Evolutionary conservation across 2,113 vertebrate genomes (phyloP), one percentile per base, ranked within the genome.

Genomic region (Potamarius usumacintae): DNA sequence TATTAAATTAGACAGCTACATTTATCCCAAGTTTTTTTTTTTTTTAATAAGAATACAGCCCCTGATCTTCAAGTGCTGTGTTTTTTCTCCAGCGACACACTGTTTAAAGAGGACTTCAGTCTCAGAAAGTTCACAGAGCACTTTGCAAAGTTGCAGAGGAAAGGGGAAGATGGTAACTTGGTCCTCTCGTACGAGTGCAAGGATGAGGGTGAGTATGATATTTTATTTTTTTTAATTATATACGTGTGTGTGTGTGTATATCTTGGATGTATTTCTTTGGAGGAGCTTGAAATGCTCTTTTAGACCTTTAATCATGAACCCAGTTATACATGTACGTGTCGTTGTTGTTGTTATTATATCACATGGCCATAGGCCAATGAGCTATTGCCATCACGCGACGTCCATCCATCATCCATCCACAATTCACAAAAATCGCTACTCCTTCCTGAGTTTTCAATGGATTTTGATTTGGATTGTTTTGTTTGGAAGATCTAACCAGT

Each of bases 71-170:
- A 3, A 5, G 25, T 55, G 50, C 5, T 67, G 63, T 83, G 67
- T 62, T 89, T 87, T 69, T 89, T 86, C 88, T 81, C 84, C 90
- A 96, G 96, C 0, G 96, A 96, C 89, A 96, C 96, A 0, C 93
- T 96, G 27, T 96, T 96, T 90, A 95, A 92, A 90, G 95, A 96
- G 74, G 96, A 96, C 62, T 96, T 96, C 82, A 95, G 95, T 88
- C 94, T 96, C n/a, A 55, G 63, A 3, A 58, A 88, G 85, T 91
- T 96, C 0, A 88, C 88, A 4, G 63, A 89, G 65, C 93, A 55
- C 77, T 96, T 96, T 87, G 88, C 78, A 63, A 85, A 92, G 2
- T 79, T 95, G 15, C 93, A 94, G 60, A 88, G 57, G 0, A 88
- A 83, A 62, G 63, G 92, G 48, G 89, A 90, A 62, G 92, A 94